A percentile compares a stretch with the other conserved stretches of the same genome.
Conservation (phyloP, 2,113 vertebrate species). For the Chaenogobius annularis region DNA sequence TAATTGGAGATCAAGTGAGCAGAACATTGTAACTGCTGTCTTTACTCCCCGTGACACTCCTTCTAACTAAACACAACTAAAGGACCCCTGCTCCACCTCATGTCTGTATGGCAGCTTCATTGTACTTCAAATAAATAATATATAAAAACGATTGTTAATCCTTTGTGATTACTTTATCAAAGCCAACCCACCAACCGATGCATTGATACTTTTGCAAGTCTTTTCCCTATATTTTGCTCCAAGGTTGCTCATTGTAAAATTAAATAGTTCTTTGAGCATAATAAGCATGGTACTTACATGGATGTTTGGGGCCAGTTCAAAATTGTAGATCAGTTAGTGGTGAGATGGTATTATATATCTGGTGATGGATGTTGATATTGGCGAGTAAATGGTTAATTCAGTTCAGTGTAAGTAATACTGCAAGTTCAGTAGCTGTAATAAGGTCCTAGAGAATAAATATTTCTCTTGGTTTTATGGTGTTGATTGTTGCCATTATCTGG, state of each 20-base stretch:
- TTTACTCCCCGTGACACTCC: not conserved
- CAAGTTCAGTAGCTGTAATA: constrained; percentile 34
- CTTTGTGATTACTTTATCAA: not conserved
- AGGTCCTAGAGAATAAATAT: constrained; percentile 43
- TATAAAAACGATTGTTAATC: constrained; percentile 24
- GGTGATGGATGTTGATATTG: constrained; percentile 74
- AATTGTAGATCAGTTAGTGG: constrained; percentile 67
- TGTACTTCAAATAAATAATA: constrained; percentile 37
- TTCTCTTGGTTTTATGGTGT: constrained; percentile 33
- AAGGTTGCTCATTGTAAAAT: constrained; percentile 42
- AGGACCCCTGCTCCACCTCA: too few species aligned
- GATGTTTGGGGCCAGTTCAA: constrained; percentile 48
- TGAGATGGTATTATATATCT: constrained; percentile 46
- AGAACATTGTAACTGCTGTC: not conserved
- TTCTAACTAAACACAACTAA: too few species aligned
- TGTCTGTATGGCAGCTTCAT: constrained; percentile 20
- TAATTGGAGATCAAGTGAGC: not conserved
- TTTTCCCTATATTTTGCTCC: constrained; percentile 45
- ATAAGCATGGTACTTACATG: constrained; percentile 59
- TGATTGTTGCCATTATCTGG: constrained; percentile 18
- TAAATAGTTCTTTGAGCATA: constrained; percentile 58
- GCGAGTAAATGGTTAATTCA: constrained; percentile 69
- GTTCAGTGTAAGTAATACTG: constrained; percentile 69
- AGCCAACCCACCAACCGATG: not conserved
- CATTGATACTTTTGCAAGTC: constrained; percentile 36